A percentile compares a stretch with the other conserved stretches of the same genome.
Evolutionary conservation across 2,113 vertebrate species (phyloP).

Genomic region (Myocastor coypus): DNA sequence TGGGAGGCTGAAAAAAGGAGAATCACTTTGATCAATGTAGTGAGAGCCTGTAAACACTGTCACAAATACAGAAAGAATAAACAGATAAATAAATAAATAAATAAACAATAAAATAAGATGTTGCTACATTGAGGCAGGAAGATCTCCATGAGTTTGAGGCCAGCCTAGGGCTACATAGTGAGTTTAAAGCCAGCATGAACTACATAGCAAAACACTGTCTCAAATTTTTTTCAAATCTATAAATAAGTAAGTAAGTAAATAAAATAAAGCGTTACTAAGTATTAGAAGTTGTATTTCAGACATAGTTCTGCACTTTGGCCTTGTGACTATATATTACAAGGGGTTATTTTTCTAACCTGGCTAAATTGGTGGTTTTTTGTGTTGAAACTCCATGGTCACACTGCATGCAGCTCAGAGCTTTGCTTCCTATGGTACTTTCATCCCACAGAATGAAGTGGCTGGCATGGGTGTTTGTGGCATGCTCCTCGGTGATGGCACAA

Average conservation of each 20-base stretch:
- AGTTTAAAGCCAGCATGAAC: neutral
- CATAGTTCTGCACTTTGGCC: neutral
- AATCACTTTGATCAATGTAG: too few species aligned
- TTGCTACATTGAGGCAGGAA: neutral
- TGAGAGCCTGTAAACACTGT: too few species aligned
- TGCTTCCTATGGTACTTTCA: neutral
- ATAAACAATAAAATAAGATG: too few species aligned
- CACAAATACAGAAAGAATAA: too few species aligned
- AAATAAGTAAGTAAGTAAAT: neutral
- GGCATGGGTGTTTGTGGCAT: conserved; percentile 30
- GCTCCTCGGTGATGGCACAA: neutral
- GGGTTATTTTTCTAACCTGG: conserved; percentile 18
- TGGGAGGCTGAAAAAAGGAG: too few species aligned
- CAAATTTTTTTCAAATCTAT: neutral
- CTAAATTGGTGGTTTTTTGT: neutral
- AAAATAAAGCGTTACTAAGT: neutral
- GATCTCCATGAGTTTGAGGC: neutral
- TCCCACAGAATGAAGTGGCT: conserved; percentile 60
- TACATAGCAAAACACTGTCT: neutral
- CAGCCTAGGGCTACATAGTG: neutral
- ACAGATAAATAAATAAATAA: too few species aligned
- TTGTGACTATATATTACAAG: neutral
- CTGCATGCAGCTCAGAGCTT: neutral
- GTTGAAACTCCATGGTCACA: neutral
- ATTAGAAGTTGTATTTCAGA: neutral